A percentile compares a stretch with the other conserved stretches of the same genome.
Conservation (phyloP, 2,888 invertebrate species). For the Cerceris rybyensis region DNA sequence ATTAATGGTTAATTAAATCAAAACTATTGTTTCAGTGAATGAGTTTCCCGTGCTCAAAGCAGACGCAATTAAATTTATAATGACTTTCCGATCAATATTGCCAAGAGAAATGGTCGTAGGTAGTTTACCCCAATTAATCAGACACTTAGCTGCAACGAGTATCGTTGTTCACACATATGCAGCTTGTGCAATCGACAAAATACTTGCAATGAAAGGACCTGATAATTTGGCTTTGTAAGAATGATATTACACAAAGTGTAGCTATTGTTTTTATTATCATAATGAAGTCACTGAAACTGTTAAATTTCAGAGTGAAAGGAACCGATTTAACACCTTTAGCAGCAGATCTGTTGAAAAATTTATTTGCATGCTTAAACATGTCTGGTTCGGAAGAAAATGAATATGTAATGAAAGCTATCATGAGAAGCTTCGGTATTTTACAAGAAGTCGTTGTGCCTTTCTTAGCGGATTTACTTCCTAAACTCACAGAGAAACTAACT, state of each 20-base stretch:
- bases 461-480: slow-evolving; percentile 90
- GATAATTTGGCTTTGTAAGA: slow-evolving; percentile 84
- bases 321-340: slow-evolving; percentile 87
- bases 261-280: not conserved
- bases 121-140: slow-evolving; percentile 90
- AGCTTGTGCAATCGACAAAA: slow-evolving; percentile 94
- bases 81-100: slow-evolving; percentile 96
- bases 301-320: slow-evolving; percentile 83
- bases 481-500: slow-evolving; percentile 91
- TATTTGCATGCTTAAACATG: slow-evolving; percentile 89
- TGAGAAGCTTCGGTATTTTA: slow-evolving; percentile 92
- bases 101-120: slow-evolving; percentile 89
- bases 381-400: slow-evolving; percentile 95
- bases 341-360: slow-evolving; percentile 87
- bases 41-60: slow-evolving; percentile 96
- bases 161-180: slow-evolving; percentile 97
- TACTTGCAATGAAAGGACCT: slow-evolving; percentile 89
- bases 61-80: slow-evolving; percentile 97
- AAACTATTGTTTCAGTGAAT: slow-evolving; percentile 86
- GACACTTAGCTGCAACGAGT: slow-evolving; percentile 89
- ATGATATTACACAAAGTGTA: slow-evolving; percentile 14
- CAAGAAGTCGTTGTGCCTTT: slow-evolving; percentile 92
- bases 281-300: slow-evolving; percentile 23
- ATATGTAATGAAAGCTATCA: slow-evolving; percentile 99
- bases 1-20: not conserved